Evolutionary conservation across 2,113 vertebrate species (phyloP), one percentile per base, ranked within the genome.

Genomic region (Phoxinus phoxinus): DNA sequence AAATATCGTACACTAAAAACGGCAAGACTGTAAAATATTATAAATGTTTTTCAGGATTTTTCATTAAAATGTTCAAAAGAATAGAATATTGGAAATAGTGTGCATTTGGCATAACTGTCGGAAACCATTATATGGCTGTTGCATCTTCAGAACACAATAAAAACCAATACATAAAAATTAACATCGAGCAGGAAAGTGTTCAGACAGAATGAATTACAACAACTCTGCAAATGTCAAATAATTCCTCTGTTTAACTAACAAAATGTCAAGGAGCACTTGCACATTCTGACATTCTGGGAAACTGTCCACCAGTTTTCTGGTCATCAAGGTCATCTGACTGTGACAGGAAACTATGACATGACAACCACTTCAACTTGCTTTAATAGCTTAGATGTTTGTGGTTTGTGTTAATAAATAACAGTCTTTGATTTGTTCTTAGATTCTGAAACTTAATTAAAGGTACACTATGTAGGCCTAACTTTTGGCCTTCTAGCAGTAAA

Each of bases 261-360:
- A 61, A 6, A 79, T 59, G 53, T 25, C 53, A 79, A 46, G n/a
- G n/a, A 80, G 78, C n/a, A 17, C 6, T 41, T 79, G 25, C 23
- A 41, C 76, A 17, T 41, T 21, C 58, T 63, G 37, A 46, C 58
- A 80, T 80, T 80, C 37, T 63, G 58, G 58, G 78, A 80, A 63
- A 41, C 58, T 80, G 37, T 79, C 76, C 30, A 59, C 19, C 30
- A 35, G 9, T 79, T 79, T 41, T 79, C 32, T 13, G 6, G 23
- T 41, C 76, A 80, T 30, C 35, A 63, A 63, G 78, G 78, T 63
- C 78, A 80, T 63, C 58, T 27, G 77, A 61, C 35, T 21, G 27
- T 46, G n/a, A 44, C 25, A 9, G 58, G 12, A 80, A 78, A 44
- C 77, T 25, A 80, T 80, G 1, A 80, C 41, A 61, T 63, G 77